Evolutionary conservation across 2,113 vertebrate species (phyloP), one percentile per base, ranked within the genome.

Genomic region (Oreochromis tanganicae): DNA sequence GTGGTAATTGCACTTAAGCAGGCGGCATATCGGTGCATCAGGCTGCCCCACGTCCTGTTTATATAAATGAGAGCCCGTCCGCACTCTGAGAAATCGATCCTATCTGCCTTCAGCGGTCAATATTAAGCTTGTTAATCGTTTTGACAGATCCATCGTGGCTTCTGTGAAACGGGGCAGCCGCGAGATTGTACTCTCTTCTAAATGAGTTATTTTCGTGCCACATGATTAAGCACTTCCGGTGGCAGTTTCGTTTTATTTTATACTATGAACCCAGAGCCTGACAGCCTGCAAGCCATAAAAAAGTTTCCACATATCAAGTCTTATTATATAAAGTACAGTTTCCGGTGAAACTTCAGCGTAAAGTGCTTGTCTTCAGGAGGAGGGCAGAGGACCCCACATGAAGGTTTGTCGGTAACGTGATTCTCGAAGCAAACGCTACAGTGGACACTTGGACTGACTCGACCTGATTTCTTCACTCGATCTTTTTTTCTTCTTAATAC

Each of bases 91-190:
- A 29, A 52, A 80, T 91, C 6, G 50, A 87, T 87, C 87, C 24
- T 34, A 86, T 89, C 81, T 80, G 79, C 80, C 61, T 34, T 43
- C 85, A 88, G 82, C 68, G 52, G 59, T 83, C 82, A 82, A 48
- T 68, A 52, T 56, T 36, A n/a, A 21, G 81, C 27, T 16, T 43
- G 48, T 82, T 85, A 52, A 61, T 91, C 17, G 9, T 63, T 59
- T 71, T 71, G 50, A 52, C 13, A 17, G 52, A 85, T 46, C 8
- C 73, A 36, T 24, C 14, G 21, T 78, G 43, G 52, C 78, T 68
- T 8, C 84, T 87, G n/a, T 71, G 9, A 63, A 81, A 11, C 75
- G 43, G 66, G n/a, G 9, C 56, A 48, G n/a, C 16, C 10, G 10
- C 46, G 9, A 32, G 24, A 8, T 38, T 81, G 55, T 17, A 81